These are phyloP conservation scores for Microcebus ravelobensis DNA, from an alignment of 2,113 vertebrate genomes.

Conservation along the genomic window DNA sequence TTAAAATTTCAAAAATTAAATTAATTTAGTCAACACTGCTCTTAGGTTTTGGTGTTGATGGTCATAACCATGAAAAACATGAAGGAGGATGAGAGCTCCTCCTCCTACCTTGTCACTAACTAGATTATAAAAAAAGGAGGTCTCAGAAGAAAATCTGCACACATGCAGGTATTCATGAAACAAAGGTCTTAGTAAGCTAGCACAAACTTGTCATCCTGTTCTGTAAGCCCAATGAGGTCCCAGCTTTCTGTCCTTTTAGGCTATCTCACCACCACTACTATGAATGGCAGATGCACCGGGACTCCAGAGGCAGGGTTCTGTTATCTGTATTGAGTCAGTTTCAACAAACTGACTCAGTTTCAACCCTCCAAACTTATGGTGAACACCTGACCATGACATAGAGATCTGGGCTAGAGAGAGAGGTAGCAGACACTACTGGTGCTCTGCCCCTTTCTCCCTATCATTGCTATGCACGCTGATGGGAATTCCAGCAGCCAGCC, in stretches of 20 bases:
- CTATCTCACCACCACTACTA: not conserved
- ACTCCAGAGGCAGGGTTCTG: not conserved
- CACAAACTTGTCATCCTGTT: not conserved
- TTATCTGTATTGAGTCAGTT: not conserved
- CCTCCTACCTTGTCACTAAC: not conserved
- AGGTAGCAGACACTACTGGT: not conserved
- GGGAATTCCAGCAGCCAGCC: not conserved
- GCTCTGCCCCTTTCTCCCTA: not conserved
- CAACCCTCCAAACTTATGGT: not conserved
- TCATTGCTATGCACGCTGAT: not conserved
- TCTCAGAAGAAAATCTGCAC: not conserved
- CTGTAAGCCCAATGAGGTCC: not conserved
- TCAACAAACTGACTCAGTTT: not conserved
- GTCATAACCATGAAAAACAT: not conserved
- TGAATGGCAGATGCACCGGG: not conserved
- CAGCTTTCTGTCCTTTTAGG: not conserved
- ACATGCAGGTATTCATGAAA: not conserved
- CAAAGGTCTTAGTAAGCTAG: not conserved
- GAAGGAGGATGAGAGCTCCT: not conserved
- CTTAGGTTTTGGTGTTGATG: not conserved
- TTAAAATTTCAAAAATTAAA: no score
- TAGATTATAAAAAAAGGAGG: not conserved
- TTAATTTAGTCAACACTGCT: fast-evolving
- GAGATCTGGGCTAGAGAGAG: not conserved
- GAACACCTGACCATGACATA: not conserved